Evolutionary conservation across 2,113 vertebrate species (phyloP), one percentile per base, ranked within the genome.

Genomic region (Chascanopsetta lugubris): DNA sequence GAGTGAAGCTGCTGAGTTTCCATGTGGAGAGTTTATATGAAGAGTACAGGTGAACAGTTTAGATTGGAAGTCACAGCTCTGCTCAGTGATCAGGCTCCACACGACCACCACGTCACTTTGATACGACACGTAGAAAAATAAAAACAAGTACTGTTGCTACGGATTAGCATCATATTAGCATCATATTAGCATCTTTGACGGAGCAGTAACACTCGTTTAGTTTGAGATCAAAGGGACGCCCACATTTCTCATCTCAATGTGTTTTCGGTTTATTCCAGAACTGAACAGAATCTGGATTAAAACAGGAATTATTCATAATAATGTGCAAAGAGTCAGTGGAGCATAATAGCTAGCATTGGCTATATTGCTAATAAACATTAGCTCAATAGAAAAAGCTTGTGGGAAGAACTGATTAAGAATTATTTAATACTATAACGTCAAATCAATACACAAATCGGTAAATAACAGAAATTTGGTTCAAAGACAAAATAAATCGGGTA

Each of bases 91-190:
- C 81, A 76, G 78, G 83, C 57, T 87, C 72, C 66, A n/a, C 75
- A 89, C 66, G 36, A 86, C 87, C 85, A 90, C 92, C 94, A 94
- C 91, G 83, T 92, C 81, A 40, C 2, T 85, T 87, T 90, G 83
- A 92, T 88, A n/a, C n/a, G n/a, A n/a, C n/a, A n/a, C n/a, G n/a
- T 92, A 92, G 91, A 86, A 88, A 90, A 89, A 92, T 83, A 85
- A 93, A 89, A 94, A 92, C 93, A 63, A 48, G 40, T 50, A 80
- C 45, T 2, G 2, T 80, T 88, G 65, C 36, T 84, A 88, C 73
- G 15, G n/a, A n/a, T n/a, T n/a, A n/a, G n/a, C n/a, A n/a, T n/a
- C 6, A 90, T 51, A 25, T 46, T 38, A 57, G 38, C 66, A 49
- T 75, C 61, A 40, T 54, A 32, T 64, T 50, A n/a, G n/a, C n/a